phyloP scores from a whole-genome alignment of 2,797 vertebrate species.

The Amniataba percoides region DNA sequence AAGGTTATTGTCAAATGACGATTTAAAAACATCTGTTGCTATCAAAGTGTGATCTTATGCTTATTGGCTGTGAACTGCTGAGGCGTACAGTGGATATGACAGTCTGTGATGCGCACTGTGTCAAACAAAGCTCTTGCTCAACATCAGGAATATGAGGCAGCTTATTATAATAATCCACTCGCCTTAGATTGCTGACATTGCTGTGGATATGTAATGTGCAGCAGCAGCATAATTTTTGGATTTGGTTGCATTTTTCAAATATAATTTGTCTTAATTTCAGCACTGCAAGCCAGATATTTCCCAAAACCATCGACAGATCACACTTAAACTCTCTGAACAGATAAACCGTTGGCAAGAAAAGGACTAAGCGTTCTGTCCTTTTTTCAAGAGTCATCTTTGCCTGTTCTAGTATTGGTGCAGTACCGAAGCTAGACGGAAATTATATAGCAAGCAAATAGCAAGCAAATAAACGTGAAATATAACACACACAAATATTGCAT shows the following conservation, averaged over 20 bases:
- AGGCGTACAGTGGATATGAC: background rate
- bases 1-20: background rate
- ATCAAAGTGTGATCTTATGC: background rate
- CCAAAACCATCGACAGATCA: conserved; percentile 4
- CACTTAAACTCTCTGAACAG: conserved; percentile 4
- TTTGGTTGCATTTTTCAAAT: background rate
- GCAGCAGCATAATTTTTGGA: background rate
- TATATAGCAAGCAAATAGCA: conserved; percentile 32
- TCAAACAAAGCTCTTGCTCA: background rate
- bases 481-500: conserved; percentile 50
- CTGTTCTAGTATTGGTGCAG: background rate
- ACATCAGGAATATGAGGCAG: background rate
- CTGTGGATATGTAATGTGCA: background rate
- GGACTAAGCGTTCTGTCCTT: background rate
- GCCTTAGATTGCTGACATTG: background rate
- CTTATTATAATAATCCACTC: background rate
- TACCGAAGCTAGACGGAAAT: conserved; percentile 4
- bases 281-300: too few relatives aligned
- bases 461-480: conserved; percentile 10
- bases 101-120: background rate
- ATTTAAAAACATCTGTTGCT: too few relatives aligned
- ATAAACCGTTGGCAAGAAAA: background rate
- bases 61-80: background rate
- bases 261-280: background rate
- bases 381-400: background rate